Base-by-base conservation (phyloP, 1,140 invertebrate genomes). In the Telenomus remus region DNA sequence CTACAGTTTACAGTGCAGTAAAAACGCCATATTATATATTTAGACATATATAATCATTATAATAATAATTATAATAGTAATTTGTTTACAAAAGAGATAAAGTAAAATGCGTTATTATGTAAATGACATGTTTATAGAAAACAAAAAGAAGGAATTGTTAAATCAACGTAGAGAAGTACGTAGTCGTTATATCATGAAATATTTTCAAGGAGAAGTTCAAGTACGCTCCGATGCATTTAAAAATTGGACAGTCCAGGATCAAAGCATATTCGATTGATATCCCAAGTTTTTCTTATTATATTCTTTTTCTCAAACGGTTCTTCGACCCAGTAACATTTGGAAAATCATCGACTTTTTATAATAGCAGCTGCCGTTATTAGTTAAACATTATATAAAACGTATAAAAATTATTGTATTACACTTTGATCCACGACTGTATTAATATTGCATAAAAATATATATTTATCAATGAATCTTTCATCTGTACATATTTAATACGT, bases 361-460 rank as follows among this genome's bases (percentile, higher is more conserved):
- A 37, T n/a, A n/a, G n/a, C n/a, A n/a, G n/a, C n/a, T n/a, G n/a
- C n/a, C n/a, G n/a, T n/a, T n/a, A n/a, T n/a, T n/a, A n/a, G n/a
- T 56, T 54, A 49, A 61, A 53, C 37, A 15, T 64, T 27, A 27
- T 72, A 73, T 55, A 65, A 73, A 72, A 73, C 46, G 61, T 73
- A 73, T 55, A 73, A 73, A 73, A 73, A 71, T 59, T 10, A 9
- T 48, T 47, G 4, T 54, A 16, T 53, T 64, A 68, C 49, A 68
- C 47, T 76, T 72, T 33, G 57, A 75, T 79, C 64, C 73, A 63
- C 49, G 60, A 61, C 65, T 46, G 61, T 68, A 70, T 71, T 68
- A 64, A 59, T 74, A 50, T 57, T 57, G 48, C 76, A 66, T 63
- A 79, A 79, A 80, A 76, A 76, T 81, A 81, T n/a, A n/a, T 59